Evolutionary conservation across 1,140 invertebrate species (phyloP), one percentile per base, ranked within the genome.

Genomic region (Anthonomus grandis): DNA sequence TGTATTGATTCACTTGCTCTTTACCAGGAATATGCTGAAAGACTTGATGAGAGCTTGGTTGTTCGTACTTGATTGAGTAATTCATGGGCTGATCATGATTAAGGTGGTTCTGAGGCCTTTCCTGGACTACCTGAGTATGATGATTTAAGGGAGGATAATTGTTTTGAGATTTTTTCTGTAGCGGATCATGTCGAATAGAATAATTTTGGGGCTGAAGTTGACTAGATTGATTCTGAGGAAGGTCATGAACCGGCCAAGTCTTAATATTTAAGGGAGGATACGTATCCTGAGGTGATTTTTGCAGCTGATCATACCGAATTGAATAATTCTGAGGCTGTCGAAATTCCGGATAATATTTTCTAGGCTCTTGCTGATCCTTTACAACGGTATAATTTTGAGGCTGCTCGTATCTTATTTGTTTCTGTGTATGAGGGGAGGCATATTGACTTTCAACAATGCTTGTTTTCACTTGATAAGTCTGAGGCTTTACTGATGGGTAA

Each of bases 361-460:
- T 44, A 13, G 41, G 1, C 22, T 50, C 36, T 15, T 41, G 36
- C 12, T 21, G 42, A 24, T 61, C 53, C 17, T 61, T 57, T 36
- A 17, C 19, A 31, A 61, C 38, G n/a, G 19, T 46, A 23, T 52
- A 53, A 17, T 52, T 62, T 41, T 53, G 42, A 22, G 59, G 56
- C 24, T 45, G 47, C 24, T 58, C 37, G 18, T 57, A 45, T 27
- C 19, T 24, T 8, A 47, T 23, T 15, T 44, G 45, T 25, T 50
- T 58, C 45, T 58, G 37, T 34, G 44, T 21, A 21, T 53, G 56
- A 9, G 42, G 54, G 4, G 24, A 39, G 1, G 41, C 31, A 24
- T 58, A 58, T n/a, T 59, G 57, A 39, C 50, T 59, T 27, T 59
- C 49, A 39, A 53, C 50, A 8, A 59, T 50, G 23, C 50, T 59